A percentile compares a stretch with the other conserved stretches of the same genome.
These are phyloP conservation scores for Epinephelus coioides DNA, from an alignment of 2,797 vertebrate genomes.

Conservation along the genomic window DNA sequence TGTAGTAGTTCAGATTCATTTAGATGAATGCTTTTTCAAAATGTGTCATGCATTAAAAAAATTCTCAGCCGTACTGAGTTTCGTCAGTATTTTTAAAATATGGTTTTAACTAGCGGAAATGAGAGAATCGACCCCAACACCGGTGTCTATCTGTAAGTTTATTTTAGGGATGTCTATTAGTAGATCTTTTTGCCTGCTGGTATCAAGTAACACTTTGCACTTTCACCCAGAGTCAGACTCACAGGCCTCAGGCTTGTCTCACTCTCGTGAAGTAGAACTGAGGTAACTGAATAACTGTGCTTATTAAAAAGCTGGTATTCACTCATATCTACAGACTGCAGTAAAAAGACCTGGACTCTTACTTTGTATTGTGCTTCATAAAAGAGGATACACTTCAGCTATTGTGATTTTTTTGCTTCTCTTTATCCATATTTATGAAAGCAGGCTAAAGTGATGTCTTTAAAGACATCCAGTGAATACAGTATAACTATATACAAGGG, in stretches of 20 bases:
- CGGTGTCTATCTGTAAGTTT: slow-evolving; percentile 60
- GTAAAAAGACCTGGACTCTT: neutral
- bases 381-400: no score
- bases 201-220: slow-evolving; percentile 77
- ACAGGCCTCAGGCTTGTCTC: neutral
- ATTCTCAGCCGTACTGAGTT: neutral
- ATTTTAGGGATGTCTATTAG: slow-evolving; percentile 81
- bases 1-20: neutral
- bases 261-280: slow-evolving; percentile 20
- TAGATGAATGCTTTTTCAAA: neutral
- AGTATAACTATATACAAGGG: no score
- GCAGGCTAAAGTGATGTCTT: no score
- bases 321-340: neutral
- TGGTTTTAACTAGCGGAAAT: slow-evolving; percentile 13
- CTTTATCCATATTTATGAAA: no score
- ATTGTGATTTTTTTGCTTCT: no score
- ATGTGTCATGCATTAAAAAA: neutral
- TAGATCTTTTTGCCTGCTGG: slow-evolving; percentile 62
- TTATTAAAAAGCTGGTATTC: slow-evolving; percentile 13
- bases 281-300: slow-evolving; percentile 17
- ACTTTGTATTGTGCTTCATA: no score
- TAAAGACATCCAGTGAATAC: no score
- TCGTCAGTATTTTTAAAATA: slow-evolving; percentile 18
- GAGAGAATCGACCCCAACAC: slow-evolving; percentile 22
- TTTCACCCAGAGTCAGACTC: slow-evolving; percentile 68